Base-by-base conservation (phyloP, 1,140 invertebrate species). In the Armadillidium nasatum region DNA sequence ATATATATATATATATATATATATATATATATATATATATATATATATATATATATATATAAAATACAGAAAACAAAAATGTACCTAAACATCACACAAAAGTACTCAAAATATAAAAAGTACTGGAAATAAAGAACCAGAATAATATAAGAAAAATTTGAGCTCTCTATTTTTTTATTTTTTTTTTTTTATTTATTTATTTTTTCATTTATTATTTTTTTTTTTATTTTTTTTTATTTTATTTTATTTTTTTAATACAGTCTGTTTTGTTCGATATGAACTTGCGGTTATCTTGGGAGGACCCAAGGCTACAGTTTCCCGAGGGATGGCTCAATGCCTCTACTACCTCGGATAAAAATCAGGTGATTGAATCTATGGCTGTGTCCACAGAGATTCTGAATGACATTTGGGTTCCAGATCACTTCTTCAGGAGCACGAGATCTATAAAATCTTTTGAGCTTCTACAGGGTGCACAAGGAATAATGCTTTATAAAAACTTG, bases 371-470 rank as follows among this genome's bases (percentile, higher is more conserved):
- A 4, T 60, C 50, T 60, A 60, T 60, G 50, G 69, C 69, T 0
- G 21, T 71, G 9, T 50, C 44, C 10, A 23, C 50, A 21, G 23
- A 21, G n/a, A 45, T 23, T 23, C 10, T 74, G 19, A 50, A 74
- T 21, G 72, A 74, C 23, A 15, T 74, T 10, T 74, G 72, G 72
- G 46, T 50, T n/a, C 72, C 72, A 3, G 72, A 74, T 21, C 72
- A 50, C n/a, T 74, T 74, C 22, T 74, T 60, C 72, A 50, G 72
- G 1, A 50, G 72, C 45, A 13, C 66, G 72, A 45, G 72, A 10
- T 74, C 72, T 21, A 54, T 74, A 1, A 74, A 50, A 21, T 33
- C 23, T 4, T 74, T 44, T 46, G 0, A 13, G n/a, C 72, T 74
- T 13, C 72, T 74, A 10, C 44, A 60, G n/a, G 19, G 33, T 33